A percentile compares a stretch with the other conserved stretches of the same genome.
Evolutionary conservation across 2,113 vertebrate species (phyloP).

Genomic region (Scytalopus superciliaris): DNA sequence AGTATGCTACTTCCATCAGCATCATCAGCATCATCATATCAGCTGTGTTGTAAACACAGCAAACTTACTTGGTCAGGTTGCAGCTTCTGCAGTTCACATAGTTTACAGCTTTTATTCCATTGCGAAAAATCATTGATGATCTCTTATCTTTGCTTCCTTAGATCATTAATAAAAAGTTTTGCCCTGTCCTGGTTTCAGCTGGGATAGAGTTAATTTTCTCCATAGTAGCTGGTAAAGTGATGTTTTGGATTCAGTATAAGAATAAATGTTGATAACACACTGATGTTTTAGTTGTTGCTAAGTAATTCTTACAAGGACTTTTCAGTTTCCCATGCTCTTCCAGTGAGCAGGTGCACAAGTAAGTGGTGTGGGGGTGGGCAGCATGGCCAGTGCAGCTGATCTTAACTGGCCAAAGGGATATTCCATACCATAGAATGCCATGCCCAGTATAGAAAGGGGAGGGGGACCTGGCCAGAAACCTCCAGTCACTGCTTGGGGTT

Average conservation of each 20-base stretch:
- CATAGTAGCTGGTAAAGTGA: neutral
- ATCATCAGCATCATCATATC: neutral
- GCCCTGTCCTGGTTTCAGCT: neutral
- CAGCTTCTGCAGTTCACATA: neutral
- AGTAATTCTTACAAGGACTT: neutral
- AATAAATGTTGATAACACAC: neutral
- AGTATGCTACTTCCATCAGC: neutral
- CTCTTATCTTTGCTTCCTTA: neutral
- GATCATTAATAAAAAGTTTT: neutral
- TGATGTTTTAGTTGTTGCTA: neutral
- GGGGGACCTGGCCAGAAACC: neutral
- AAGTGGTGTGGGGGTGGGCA: neutral
- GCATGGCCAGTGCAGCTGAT: neutral
- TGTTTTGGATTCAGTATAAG: neutral
- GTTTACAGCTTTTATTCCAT: neutral
- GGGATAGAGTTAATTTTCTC: neutral
- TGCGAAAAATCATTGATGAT: neutral
- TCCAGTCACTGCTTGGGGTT: neutral
- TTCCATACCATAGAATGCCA: accelerated
- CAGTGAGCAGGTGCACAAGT: neutral
- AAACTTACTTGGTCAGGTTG: neutral
- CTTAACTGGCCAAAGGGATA: neutral
- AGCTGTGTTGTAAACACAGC: neutral
- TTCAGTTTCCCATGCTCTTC: neutral
- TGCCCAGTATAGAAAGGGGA: neutral